These are phyloP conservation scores for Amblyopsis hoosieri DNA, from an alignment of 2,797 vertebrate genomes.

Conservation along the genomic window DNA sequence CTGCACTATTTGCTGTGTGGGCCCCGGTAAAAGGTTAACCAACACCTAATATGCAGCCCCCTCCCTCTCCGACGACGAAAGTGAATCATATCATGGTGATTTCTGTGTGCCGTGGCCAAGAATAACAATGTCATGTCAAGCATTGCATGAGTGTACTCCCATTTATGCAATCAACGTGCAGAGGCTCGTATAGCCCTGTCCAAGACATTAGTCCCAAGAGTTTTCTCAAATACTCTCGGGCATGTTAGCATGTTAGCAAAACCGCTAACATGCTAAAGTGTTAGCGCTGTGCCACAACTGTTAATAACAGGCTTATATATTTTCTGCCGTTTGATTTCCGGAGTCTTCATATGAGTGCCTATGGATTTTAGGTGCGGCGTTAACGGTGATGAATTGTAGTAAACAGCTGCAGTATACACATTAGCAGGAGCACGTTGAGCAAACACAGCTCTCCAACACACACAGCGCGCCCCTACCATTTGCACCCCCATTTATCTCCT, in stretches of 20 bases:
- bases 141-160: conserved; percentile 1
- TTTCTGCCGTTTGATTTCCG: no score
- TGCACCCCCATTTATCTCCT: no score
- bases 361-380: no score
- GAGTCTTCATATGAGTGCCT: no score
- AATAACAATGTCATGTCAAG: conserved; percentile 33
- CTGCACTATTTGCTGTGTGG: conserved; percentile 42
- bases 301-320: no score
- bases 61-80: conserved; percentile 8
- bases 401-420: background rate
- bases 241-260: no score
- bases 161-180: no score
- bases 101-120: conserved; percentile 20
- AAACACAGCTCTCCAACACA: no score
- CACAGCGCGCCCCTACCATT: no score
- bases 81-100: conserved; percentile 33
- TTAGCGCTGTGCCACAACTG: background rate
- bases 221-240: background rate
- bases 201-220: background rate
- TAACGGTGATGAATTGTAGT: background rate
- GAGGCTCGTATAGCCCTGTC: no score
- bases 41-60: conserved; percentile 27
- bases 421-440: conserved; percentile 2
- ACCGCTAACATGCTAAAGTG: background rate
- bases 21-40: conserved; percentile 53